Conservation (phyloP, 2,888 invertebrate species). For the Trichopria drosophilae region DNA sequence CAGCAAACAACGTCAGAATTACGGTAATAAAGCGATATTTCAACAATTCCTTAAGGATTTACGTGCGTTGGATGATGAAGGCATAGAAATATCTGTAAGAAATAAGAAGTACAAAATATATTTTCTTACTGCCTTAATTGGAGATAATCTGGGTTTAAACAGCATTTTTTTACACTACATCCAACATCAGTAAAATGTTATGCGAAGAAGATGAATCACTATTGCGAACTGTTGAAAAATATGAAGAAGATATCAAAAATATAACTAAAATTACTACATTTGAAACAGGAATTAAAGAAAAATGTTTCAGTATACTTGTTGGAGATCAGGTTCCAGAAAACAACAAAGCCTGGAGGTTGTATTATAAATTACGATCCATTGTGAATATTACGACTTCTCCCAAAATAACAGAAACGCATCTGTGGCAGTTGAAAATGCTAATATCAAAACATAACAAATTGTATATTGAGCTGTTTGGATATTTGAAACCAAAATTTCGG, state of each 20-base stretch:
- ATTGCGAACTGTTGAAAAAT: neutral
- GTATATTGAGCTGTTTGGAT: neutral
- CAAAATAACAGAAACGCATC: neutral
- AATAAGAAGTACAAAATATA: neutral
- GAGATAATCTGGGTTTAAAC: neutral
- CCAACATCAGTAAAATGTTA: neutral
- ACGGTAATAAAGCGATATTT: neutral
- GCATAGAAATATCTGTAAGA: neutral
- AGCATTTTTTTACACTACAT: neutral
- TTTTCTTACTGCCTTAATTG: neutral
- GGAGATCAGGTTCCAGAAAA: neutral
- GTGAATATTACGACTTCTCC: neutral
- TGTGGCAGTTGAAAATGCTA: neutral
- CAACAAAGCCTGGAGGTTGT: neutral
- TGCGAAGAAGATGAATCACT: neutral
- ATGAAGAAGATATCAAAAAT: neutral
- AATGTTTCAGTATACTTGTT: neutral
- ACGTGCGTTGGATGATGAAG: neutral
- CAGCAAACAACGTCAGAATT: neutral
- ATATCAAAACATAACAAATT: neutral
- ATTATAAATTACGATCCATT: neutral
- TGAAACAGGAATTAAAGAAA: neutral
- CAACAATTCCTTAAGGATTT: neutral
- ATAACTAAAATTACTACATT: neutral
- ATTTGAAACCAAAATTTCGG: neutral